A percentile compares a stretch with the other conserved stretches of the same genome.
Conservation (phyloP, 1,140 invertebrate genomes). For the Euura saliciscinereae region DNA sequence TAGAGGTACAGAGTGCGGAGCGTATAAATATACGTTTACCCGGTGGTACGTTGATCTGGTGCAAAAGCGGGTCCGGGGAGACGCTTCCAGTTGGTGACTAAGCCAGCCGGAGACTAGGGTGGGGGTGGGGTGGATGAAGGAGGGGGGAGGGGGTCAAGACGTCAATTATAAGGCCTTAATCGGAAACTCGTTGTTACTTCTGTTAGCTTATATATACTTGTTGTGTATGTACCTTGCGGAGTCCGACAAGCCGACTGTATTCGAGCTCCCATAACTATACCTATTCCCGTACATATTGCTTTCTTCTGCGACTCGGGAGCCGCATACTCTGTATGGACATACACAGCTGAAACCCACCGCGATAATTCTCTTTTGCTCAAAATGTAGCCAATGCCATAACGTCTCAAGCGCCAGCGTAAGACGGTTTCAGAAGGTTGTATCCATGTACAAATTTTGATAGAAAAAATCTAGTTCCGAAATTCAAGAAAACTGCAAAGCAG, state of each 20-base stretch:
- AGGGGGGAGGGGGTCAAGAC: constrained; percentile 38
- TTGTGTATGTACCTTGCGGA: constrained; percentile 25
- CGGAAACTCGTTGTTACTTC: constrained; percentile 58
- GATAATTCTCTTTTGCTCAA: no score
- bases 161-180: constrained; percentile 60
- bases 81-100: constrained; percentile 50
- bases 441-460: no score
- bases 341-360: no score
- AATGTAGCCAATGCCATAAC: no score
- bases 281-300: constrained; percentile 22
- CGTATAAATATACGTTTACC: not conserved
- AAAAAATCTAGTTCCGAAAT: no score
- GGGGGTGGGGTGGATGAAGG: no score
- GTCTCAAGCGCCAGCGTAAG: no score
- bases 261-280: constrained; percentile 12
- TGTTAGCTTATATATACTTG: constrained; percentile 44
- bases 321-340: not conserved
- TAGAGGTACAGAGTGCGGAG: constrained; percentile 15
- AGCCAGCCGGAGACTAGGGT: constrained; percentile 34
- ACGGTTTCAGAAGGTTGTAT: no score
- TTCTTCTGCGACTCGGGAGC: constrained; percentile 13
- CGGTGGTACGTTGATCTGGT: constrained; percentile 52
- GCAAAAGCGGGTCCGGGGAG: constrained; percentile 37
- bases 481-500: no score
- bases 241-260: constrained; percentile 8